Evolutionary conservation across 1,140 invertebrate species (phyloP).

Genomic region (Drosophila ohnishii): DNA sequence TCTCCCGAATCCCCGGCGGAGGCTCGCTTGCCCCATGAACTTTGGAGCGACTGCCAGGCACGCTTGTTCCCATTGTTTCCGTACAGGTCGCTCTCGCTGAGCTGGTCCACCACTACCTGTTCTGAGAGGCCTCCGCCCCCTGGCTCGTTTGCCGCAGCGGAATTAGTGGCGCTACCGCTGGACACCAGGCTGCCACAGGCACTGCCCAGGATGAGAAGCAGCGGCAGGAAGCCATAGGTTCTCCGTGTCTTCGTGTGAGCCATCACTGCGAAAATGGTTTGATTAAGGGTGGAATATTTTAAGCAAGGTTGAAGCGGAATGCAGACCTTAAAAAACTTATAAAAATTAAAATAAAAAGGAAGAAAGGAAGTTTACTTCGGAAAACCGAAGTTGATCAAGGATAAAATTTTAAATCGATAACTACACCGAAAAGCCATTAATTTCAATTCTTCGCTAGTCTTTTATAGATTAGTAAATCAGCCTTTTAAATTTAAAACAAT

Average conservation of each 20-base stretch:
- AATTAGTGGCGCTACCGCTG: conserved; percentile 15
- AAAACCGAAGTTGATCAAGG: too few species aligned
- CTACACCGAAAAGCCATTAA: too few species aligned
- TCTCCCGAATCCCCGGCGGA: conserved; percentile 16
- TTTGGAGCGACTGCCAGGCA: conserved; percentile 86
- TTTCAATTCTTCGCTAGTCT: too few species aligned
- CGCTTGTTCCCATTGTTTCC: conserved; percentile 84
- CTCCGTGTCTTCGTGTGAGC: conserved; percentile 25
- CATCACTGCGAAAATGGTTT: conserved; percentile 42
- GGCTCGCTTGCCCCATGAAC: conserved; percentile 86
- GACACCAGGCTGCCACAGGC: conserved; percentile 33
- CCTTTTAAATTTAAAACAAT: too few species aligned
- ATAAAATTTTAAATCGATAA: too few species aligned
- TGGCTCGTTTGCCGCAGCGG: conserved; percentile 43
- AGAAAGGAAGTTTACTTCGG: too few species aligned
- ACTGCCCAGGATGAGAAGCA: conserved; percentile 50
- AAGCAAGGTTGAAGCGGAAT: not conserved
- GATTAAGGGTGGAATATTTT: not conserved
- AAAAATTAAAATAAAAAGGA: not conserved
- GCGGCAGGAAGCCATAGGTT: conserved; percentile 30
- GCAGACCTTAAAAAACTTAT: not conserved
- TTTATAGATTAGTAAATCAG: too few species aligned
- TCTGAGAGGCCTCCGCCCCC: conserved; percentile 56
- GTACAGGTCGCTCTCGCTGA: conserved; percentile 60
- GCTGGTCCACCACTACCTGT: conserved; percentile 65